Base-by-base conservation (phyloP, 2,888 invertebrate genomes). In the Bombylius discolor region DNA sequence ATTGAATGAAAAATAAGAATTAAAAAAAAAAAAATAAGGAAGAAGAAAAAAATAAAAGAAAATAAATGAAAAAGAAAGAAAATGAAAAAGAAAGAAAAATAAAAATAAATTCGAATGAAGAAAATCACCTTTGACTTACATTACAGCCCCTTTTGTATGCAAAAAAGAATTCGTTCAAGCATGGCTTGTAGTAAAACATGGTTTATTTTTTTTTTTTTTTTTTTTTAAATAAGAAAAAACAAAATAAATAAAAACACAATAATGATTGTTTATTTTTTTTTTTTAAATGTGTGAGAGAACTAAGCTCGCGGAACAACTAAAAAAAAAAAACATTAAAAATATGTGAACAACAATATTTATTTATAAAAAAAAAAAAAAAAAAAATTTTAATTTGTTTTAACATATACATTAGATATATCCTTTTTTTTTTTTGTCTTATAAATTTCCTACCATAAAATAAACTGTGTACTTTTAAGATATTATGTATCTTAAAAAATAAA, bases 81-180 rank as follows among this genome's bases (percentile, higher is more conserved):
- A 46, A 45, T 32, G 51, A 49, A 33, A 56, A 49, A 51, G 49
- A 47, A 23, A 54, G 33, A 47, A 49, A 49, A 45, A 34, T 34
- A 51, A 23, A 51, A 53, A 47, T 47, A 36, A 49, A 51, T 46
- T 9, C 6, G 49, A 56, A 57, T 53, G 44, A 59, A 56, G 46
- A 34, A 55, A 55, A 56, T 61, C 58, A 61, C 60, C 57, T 59
- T 58, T 47, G 55, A 60, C 60, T 60, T 60, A 61, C 57, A 60
- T 60, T 56, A 57, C 58, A 60, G 58, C 58, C 56, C 55, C 53
- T 53, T 58, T 58, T 31, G 54, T 60, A 53, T 60, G 58, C 59
- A 61, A 62, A 60, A 58, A 54, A 59, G 58, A 60, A 58, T 56
- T 57, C 47, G 49, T 56, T 57, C 59, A 57, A 57, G 57, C 59